Evolutionary conservation across 2,113 vertebrate genomes (phyloP).

Genomic region (Gambusia affinis): DNA sequence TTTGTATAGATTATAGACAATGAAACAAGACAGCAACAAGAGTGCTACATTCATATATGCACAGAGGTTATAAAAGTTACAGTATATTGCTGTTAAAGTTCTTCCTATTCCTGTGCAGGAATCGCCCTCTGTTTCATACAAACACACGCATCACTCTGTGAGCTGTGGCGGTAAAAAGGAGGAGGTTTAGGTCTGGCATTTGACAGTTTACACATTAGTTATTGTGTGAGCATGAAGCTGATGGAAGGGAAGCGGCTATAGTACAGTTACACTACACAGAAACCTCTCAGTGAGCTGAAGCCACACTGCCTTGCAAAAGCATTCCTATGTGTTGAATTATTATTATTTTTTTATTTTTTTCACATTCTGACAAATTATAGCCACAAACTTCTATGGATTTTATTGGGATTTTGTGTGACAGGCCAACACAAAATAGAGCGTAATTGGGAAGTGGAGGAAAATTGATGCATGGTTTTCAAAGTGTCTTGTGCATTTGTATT

Average conservation of each 20-base stretch:
- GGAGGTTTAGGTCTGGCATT: slow-evolving; percentile 39
- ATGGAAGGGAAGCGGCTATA: slow-evolving; percentile 56
- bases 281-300: slow-evolving; percentile 42
- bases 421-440: background rate
- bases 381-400: background rate
- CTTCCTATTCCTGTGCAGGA: slow-evolving; percentile 45
- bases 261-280: slow-evolving; percentile 56
- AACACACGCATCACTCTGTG: slow-evolving; percentile 33
- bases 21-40: slow-evolving; percentile 75
- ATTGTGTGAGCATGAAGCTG: slow-evolving; percentile 53
- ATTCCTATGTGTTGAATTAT: too few species aligned
- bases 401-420: background rate
- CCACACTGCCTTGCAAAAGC: slow-evolving; percentile 32
- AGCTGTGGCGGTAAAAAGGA: slow-evolving; percentile 41
- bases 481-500: background rate
- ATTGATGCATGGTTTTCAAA: background rate
- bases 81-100: slow-evolving; percentile 73
- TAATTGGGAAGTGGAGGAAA: background rate
- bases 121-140: slow-evolving; percentile 26
- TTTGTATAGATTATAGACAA: slow-evolving; percentile 70
- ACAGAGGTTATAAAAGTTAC: slow-evolving; percentile 70
- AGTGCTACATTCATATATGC: slow-evolving; percentile 79
- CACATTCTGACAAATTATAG: background rate
- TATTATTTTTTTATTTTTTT: background rate
- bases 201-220: slow-evolving; percentile 57